Evolutionary conservation across 2,113 vertebrate genomes (phyloP), one percentile per base, ranked within the genome.

Genomic region (Cepphus grylle): DNA sequence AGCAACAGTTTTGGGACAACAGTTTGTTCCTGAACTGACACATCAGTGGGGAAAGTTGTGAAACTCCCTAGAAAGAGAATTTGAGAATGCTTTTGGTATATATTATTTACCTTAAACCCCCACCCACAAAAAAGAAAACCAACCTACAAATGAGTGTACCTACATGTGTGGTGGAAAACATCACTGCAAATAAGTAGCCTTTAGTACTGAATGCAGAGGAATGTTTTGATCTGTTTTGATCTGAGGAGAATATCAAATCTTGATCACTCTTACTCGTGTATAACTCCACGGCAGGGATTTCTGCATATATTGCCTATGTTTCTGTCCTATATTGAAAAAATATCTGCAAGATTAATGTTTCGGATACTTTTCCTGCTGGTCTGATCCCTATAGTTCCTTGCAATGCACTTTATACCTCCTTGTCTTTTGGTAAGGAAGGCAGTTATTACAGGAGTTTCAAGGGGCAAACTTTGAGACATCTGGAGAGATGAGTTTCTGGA

Each of bases 71-170:
- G 45, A 72, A 83, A 52, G 38, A 77, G 11, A 77, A 83, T 59
- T 36, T 83, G 11, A 12, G 9, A 77, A 70, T 36, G 4, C 2
- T 74, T 83, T 63, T 38, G 2, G 5, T 82, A 77, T 16, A 6
- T 58, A 42, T 58, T 86, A 34, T 34, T 42, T 42, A n/a, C 30
- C 15, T 53, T 53, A 58, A 59, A 36, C 8, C 3, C 3, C 3
- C 6, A 38, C 6, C 6, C 7, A 8, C 12, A 11, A 53, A 34
- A 56, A 59, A 30, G 58, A 32, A 32, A 22, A 3, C 8, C 27
- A n/a, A 4, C 8, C 9, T 30, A 32, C 10, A 74, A 66, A 65
- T 36, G 14, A 55, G 5, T 0, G 0, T 62, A 13, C 20, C 11
- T 30, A 53, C 10, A 20, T 49, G 23, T 29, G 29, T 42, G 63